phyloP scores from a whole-genome alignment of 2,797 vertebrate species.

The Acomys russatus region DNA sequence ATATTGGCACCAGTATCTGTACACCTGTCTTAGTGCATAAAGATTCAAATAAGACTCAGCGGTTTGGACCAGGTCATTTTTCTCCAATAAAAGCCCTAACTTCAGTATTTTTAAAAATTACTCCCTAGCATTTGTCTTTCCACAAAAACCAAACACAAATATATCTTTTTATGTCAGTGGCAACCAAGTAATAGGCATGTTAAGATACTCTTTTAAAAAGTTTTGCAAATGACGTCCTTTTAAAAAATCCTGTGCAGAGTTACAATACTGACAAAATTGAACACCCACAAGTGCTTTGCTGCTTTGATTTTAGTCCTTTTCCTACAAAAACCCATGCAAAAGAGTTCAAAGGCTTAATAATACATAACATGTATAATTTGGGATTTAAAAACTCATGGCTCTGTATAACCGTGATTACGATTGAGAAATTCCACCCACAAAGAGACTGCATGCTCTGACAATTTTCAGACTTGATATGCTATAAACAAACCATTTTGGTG shows the following conservation, averaged over 20 bases:
- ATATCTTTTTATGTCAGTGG: constrained; percentile 61
- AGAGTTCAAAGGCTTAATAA: not conserved
- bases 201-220: constrained; percentile 70
- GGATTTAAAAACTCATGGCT: constrained; percentile 78
- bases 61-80: constrained; percentile 53
- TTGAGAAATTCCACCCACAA: constrained; percentile 62
- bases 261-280: constrained; percentile 73
- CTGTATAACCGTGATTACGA: constrained; percentile 56
- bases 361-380: constrained; percentile 33
- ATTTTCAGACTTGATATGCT: constrained; percentile 50
- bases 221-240: constrained; percentile 56
- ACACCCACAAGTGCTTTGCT: not conserved
- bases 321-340: constrained; percentile 58
- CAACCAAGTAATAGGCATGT: constrained; percentile 65
- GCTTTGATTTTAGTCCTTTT: constrained; percentile 60
- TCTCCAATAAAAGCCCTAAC: constrained; percentile 57
- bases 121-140: constrained; percentile 61
- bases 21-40: constrained; percentile 40
- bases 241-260: constrained; percentile 64
- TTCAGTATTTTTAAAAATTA: constrained; percentile 62
- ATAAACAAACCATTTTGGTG: constrained; percentile 65
- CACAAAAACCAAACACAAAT: constrained; percentile 70
- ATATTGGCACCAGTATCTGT: constrained; percentile 72
- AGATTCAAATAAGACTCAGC: constrained; percentile 54
- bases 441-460: constrained; percentile 46